A percentile compares a stretch with the other conserved stretches of the same genome.
phyloP scores from a whole-genome alignment of 2,888 invertebrate genomes.

The Cantharis rufa region DNA sequence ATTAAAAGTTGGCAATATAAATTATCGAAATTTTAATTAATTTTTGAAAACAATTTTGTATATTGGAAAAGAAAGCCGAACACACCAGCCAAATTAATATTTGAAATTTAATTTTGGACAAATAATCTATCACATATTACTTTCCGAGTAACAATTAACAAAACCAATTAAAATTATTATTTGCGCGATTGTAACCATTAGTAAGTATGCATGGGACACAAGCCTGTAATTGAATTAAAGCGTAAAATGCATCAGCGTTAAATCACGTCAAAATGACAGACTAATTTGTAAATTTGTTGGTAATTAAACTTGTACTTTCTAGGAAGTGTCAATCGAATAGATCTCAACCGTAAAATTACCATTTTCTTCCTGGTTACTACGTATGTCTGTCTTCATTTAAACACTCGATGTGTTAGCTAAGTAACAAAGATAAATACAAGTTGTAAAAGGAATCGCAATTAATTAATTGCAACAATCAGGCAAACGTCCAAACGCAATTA shows the following conservation, averaged over 20 bases:
- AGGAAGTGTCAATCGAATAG: constrained; percentile 38
- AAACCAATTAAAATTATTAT: background rate
- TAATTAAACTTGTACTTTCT: constrained; percentile 41
- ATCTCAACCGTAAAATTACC: constrained; percentile 27
- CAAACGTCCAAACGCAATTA: constrained; percentile 29
- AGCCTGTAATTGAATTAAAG: constrained; percentile 34
- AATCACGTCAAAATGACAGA: constrained; percentile 39
- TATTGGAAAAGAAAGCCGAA: background rate
- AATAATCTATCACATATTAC: background rate
- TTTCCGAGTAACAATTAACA: background rate
- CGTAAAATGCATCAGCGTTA: constrained; percentile 35
- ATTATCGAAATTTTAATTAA: background rate
- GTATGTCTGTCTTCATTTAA: constrained; percentile 13
- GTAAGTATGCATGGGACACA: constrained; percentile 1
- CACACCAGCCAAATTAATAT: background rate
- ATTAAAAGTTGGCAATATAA: background rate
- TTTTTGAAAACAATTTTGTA: background rate
- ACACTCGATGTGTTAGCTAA: background rate
- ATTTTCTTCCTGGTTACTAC: constrained; percentile 8
- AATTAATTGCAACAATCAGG: constrained; percentile 30
- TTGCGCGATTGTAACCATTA: background rate
- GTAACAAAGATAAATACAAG: constrained; percentile 20
- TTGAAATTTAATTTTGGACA: background rate
- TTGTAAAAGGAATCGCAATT: constrained; percentile 28
- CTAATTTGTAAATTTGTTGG: constrained; percentile 40